A percentile compares a stretch with the other conserved stretches of the same genome.
These are phyloP conservation scores for Zapornia atra DNA, from an alignment of 2,113 vertebrate species.

Conservation along the genomic window DNA sequence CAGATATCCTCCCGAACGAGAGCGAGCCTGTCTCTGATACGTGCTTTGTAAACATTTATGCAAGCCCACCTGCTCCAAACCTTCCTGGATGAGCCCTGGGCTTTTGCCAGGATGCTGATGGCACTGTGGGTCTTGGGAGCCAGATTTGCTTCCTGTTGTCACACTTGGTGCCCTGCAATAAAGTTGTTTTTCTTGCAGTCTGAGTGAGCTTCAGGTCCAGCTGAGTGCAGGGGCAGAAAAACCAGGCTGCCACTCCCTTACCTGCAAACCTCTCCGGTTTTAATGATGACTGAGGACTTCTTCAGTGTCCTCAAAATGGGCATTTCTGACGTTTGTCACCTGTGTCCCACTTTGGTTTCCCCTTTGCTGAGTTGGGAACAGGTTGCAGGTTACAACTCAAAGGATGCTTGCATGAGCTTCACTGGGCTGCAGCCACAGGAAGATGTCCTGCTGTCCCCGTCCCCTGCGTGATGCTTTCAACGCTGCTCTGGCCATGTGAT, in stretches of 20 bases:
- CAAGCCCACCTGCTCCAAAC: background rate
- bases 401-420: background rate
- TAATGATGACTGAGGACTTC: rapidly evolving
- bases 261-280: background rate
- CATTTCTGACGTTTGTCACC: background rate
- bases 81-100: background rate
- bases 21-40: background rate
- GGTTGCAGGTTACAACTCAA: background rate
- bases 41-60: background rate
- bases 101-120: background rate
- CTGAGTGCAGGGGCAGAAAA: background rate
- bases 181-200: background rate
- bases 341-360: background rate
- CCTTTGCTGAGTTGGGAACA: background rate
- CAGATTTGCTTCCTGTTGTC: background rate
- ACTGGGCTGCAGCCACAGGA: background rate
- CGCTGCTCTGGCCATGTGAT: rapidly evolving
- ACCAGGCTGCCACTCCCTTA: background rate
- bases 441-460: background rate
- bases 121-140: background rate
- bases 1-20: background rate
- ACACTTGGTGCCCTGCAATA: background rate
- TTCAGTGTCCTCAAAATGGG: background rate
- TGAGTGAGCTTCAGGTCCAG: background rate
- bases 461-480: background rate